phyloP scores from a whole-genome alignment of 2,797 vertebrate genomes.

The Hirundo rustica region DNA sequence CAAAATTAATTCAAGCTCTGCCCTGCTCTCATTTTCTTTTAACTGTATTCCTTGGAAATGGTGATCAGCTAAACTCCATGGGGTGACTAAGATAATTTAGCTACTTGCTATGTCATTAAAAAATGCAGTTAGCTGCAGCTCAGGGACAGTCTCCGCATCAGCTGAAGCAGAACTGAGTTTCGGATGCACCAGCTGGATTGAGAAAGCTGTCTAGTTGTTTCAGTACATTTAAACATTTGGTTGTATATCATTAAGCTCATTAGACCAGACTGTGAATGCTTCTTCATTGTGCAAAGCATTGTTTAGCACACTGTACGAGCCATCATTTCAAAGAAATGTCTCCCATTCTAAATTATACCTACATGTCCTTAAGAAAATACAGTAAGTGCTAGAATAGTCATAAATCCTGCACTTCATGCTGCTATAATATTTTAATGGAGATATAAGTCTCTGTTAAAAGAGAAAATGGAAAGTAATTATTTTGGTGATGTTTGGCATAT shows the following conservation, averaged over 20 bases:
- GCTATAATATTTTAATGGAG: not conserved
- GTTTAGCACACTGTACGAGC: not conserved
- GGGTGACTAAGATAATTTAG: not conserved
- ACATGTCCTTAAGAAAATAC: not conserved
- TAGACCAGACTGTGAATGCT: not conserved
- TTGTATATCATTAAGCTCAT: not conserved
- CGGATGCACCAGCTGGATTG: not conserved
- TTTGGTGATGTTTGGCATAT: not conserved
- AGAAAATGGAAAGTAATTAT: not conserved
- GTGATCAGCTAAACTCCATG: not conserved
- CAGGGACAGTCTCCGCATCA: not conserved
- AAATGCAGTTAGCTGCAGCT: not conserved
- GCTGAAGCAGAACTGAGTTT: not conserved
- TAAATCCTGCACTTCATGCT: not conserved
- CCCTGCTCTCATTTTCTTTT: rapidly evolving
- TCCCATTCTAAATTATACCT: not conserved
- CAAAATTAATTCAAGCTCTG: not conserved
- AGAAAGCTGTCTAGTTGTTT: not conserved
- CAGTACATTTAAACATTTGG: not conserved
- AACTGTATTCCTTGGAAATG: not conserved
- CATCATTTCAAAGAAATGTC: not conserved
- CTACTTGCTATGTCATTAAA: not conserved
- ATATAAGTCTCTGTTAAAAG: not conserved
- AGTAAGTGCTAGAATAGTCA: not conserved
- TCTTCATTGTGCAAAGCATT: not conserved